These are phyloP conservation scores for Malthinus seriepunctatus DNA, from an alignment of 2,888 invertebrate genomes.

Conservation along the genomic window DNA sequence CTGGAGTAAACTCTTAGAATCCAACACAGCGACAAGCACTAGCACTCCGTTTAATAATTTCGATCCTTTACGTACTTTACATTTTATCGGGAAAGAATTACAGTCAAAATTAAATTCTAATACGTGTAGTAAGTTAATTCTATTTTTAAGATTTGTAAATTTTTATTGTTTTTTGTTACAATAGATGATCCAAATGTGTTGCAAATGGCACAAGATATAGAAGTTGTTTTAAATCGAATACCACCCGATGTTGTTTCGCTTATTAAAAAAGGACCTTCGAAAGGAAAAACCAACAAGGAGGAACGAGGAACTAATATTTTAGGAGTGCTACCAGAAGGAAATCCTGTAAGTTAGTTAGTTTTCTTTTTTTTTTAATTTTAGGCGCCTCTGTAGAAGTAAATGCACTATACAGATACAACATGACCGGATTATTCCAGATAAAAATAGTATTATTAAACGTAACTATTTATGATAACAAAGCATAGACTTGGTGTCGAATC, in stretches of 20 bases:
- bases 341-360: too few species aligned
- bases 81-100: slow-evolving; percentile 52
- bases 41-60: slow-evolving; percentile 47
- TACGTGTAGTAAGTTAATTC: slow-evolving; percentile 41
- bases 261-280: slow-evolving; percentile 37
- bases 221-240: slow-evolving; percentile 48
- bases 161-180: neutral
- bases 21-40: slow-evolving; percentile 37
- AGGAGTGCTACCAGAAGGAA: too few species aligned
- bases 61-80: slow-evolving; percentile 52
- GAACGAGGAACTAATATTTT: neutral
- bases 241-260: slow-evolving; percentile 49
- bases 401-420: too few species aligned
- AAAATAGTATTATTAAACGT: too few species aligned
- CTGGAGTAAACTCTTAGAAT: slow-evolving; percentile 45
- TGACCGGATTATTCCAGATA: too few species aligned
- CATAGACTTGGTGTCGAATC: too few species aligned
- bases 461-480: too few species aligned
- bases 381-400: too few species aligned
- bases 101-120: slow-evolving; percentile 43
- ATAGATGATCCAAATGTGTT: slow-evolving; percentile 46
- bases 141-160: too few species aligned
- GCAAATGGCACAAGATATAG: slow-evolving; percentile 50
- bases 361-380: neutral
- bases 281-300: slow-evolving; percentile 7